Evolutionary conservation across 64 coral and sea anemone genomes (phyloP).

Genomic region (Stylophora pistillata): DNA sequence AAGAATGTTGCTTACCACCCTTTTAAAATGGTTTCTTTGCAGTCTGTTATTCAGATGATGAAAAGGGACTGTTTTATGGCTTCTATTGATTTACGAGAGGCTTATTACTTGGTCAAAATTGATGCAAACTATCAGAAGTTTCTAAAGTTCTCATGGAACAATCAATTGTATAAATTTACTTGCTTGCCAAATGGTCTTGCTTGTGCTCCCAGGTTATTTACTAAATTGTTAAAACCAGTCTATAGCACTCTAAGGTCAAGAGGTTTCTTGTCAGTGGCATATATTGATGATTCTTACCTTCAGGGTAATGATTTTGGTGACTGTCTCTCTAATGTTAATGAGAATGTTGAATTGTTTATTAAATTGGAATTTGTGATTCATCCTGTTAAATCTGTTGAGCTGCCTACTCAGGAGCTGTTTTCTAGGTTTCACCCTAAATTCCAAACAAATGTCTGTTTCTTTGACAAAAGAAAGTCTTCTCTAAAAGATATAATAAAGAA

Average conservation of each 20-base stretch:
- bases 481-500: too few relatives aligned
- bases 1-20: slow-evolving; percentile 60
- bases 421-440: slow-evolving; percentile 45
- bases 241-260: slow-evolving; percentile 36
- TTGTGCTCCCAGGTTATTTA: slow-evolving; percentile 72
- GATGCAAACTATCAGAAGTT: slow-evolving; percentile 53
- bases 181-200: slow-evolving; percentile 61
- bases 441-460: slow-evolving; percentile 22
- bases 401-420: slow-evolving; percentile 42
- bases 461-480: not conserved
- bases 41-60: slow-evolving; percentile 74
- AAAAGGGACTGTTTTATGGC: slow-evolving; percentile 66
- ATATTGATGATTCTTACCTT: slow-evolving; percentile 57
- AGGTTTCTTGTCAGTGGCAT: slow-evolving; percentile 49
- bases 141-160: slow-evolving; percentile 67
- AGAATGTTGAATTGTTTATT: slow-evolving; percentile 11
- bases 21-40: slow-evolving; percentile 81
- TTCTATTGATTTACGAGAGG: slow-evolving; percentile 64
- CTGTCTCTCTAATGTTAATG: slow-evolving; percentile 4
- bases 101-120: slow-evolving; percentile 66
- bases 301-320: not conserved
- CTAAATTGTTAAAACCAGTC: slow-evolving; percentile 65
- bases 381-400: slow-evolving; percentile 40
- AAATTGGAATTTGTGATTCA: slow-evolving; percentile 56
- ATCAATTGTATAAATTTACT: slow-evolving; percentile 64